Evolutionary conservation across 2,888 invertebrate genomes (phyloP).

Genomic region (Leptopterna dolabrata): DNA sequence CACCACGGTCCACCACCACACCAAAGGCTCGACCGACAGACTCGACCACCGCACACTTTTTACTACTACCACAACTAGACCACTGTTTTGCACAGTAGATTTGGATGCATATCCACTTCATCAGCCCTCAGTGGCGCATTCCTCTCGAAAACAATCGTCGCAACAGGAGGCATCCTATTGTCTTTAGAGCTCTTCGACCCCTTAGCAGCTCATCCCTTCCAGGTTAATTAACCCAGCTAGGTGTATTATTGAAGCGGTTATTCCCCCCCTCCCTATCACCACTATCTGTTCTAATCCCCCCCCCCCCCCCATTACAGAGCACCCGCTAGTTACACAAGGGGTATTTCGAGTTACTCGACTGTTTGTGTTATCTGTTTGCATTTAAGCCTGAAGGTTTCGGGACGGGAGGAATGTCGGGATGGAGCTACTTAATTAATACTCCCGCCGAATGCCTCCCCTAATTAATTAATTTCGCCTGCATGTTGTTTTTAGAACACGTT

Average conservation of each 20-base stretch:
- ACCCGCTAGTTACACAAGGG: conserved; percentile 3
- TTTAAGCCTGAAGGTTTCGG: neutral
- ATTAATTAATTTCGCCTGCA: conserved; percentile 23
- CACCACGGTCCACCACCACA: too few species aligned
- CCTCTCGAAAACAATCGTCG: too few species aligned
- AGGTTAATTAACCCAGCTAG: conserved; percentile 8
- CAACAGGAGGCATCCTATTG: neutral
- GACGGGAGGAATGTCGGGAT: neutral
- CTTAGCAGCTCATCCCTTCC: neutral
- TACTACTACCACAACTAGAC: too few species aligned
- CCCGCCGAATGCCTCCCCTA: neutral
- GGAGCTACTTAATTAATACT: conserved; percentile 25
- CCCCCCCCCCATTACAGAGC: neutral
- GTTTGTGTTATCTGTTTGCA: conserved; percentile 44
- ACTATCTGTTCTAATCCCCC: neutral
- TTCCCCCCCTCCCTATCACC: too few species aligned
- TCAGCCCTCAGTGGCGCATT: too few species aligned
- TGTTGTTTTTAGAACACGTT: neutral
- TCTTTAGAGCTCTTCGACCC: neutral
- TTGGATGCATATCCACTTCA: too few species aligned
- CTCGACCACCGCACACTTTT: too few species aligned
- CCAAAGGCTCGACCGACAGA: too few species aligned
- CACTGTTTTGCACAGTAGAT: too few species aligned
- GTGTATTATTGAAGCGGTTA: conserved; percentile 1
- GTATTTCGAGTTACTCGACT: conserved; percentile 5